Evolutionary conservation across 2,888 invertebrate genomes (phyloP).

Genomic region (Lucinisca nassula): DNA sequence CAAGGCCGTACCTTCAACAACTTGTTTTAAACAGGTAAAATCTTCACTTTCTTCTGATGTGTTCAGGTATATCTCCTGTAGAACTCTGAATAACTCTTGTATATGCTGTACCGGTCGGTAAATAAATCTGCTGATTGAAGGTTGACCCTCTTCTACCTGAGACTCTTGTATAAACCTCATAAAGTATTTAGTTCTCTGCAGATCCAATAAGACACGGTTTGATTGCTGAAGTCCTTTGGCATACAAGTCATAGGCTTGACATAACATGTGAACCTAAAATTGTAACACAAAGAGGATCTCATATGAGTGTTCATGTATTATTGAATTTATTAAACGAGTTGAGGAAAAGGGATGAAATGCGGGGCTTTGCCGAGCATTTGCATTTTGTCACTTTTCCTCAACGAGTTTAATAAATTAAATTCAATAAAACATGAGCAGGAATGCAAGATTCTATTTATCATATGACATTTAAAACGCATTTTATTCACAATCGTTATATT

Average conservation of each 20-base stretch:
- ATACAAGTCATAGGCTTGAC: slow-evolving; percentile 85
- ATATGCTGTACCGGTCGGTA: slow-evolving; percentile 83
- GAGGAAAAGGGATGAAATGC: no score
- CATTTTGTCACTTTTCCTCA: no score
- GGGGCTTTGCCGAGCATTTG: no score
- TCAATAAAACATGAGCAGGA: no score
- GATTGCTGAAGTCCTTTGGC: slow-evolving; percentile 83
- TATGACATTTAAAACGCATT: no score
- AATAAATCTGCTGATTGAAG: slow-evolving; percentile 81
- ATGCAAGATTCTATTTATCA: no score
- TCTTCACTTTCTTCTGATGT: slow-evolving; percentile 77
- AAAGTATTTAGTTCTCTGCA: slow-evolving; percentile 80
- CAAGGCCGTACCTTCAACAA: slow-evolving; percentile 84
- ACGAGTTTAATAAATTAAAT: no score
- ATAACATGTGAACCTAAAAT: slow-evolving; percentile 81
- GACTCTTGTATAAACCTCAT: slow-evolving; percentile 81
- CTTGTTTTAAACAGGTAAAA: slow-evolving; percentile 80
- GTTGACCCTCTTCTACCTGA: slow-evolving; percentile 71
- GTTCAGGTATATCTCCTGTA: slow-evolving; percentile 79
- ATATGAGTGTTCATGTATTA: no score
- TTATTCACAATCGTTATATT: no score
- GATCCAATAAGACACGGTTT: slow-evolving; percentile 76
- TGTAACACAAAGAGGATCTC: no score
- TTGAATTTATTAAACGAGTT: no score
- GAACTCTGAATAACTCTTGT: slow-evolving; percentile 79